Evolutionary conservation across 2,888 invertebrate genomes (phyloP).

Genomic region (Lydus trimaculatus): DNA sequence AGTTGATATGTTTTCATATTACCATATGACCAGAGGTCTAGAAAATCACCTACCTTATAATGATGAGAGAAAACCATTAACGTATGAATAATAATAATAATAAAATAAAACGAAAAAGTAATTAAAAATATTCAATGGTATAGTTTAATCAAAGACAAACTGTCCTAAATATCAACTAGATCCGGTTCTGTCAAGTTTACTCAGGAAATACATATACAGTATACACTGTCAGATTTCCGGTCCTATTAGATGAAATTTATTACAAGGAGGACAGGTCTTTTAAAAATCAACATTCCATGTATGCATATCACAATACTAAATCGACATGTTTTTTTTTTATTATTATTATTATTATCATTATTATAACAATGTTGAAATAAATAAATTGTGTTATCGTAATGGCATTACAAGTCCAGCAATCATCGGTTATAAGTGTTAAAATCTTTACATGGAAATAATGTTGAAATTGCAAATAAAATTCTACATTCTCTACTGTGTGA

Average conservation of each 20-base stretch:
- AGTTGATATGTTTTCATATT: conserved; percentile 28
- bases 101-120: too few species aligned
- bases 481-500: background rate
- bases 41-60: conserved; percentile 17
- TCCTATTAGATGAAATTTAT: conserved; percentile 8
- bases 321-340: conserved; percentile 9
- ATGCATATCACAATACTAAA: conserved; percentile 2
- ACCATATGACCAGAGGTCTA: conserved; percentile 19
- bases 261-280: conserved; percentile 6
- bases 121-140: conserved; percentile 15
- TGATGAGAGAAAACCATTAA: conserved; percentile 14
- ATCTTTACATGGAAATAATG: background rate
- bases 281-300: conserved; percentile 8
- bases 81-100: conserved; percentile 20
- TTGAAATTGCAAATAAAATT: background rate
- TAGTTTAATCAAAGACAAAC: background rate
- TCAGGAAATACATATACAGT: background rate
- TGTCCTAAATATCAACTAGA: conserved; percentile 2
- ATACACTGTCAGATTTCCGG: background rate
- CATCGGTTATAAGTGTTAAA: background rate
- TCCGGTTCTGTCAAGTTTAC: background rate
- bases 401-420: background rate
- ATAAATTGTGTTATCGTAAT: background rate
- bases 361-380: conserved; percentile 10
- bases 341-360: too few species aligned